phyloP scores from a whole-genome alignment of 2,113 vertebrate species.

The Peromyscus leucopus region DNA sequence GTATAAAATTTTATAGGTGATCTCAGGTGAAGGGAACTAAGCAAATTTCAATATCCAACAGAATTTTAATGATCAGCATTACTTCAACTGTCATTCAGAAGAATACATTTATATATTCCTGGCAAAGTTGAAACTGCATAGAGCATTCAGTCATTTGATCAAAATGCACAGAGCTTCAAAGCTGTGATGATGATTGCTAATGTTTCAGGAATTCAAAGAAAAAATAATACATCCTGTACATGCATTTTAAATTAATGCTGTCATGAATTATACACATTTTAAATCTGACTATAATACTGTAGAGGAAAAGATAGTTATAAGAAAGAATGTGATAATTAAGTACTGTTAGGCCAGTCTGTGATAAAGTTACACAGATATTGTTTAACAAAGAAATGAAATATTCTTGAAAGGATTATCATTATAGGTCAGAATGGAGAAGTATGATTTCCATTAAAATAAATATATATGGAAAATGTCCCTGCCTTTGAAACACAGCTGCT shows the following conservation, averaged over 20 bases:
- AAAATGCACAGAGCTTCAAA: slow-evolving; percentile 32
- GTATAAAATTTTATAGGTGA: slow-evolving; percentile 64
- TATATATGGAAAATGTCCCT: slow-evolving; percentile 22
- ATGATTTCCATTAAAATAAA: slow-evolving; percentile 70
- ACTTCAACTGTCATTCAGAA: not conserved
- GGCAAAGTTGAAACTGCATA: slow-evolving; percentile 48
- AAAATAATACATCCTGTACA: slow-evolving; percentile 35
- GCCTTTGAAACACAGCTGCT: slow-evolving; percentile 68
- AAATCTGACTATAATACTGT: slow-evolving; percentile 18
- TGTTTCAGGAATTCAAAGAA: slow-evolving; percentile 60
- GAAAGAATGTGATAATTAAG: slow-evolving; percentile 48
- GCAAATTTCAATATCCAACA: not conserved
- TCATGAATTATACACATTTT: slow-evolving; percentile 30
- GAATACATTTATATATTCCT: slow-evolving; percentile 64
- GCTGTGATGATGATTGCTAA: not conserved
- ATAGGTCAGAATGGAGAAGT: slow-evolving; percentile 1
- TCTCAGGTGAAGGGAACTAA: slow-evolving; percentile 73
- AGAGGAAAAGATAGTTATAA: slow-evolving; percentile 51
- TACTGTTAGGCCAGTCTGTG: slow-evolving; percentile 5
- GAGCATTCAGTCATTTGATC: slow-evolving; percentile 36
- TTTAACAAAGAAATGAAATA: slow-evolving; percentile 64
- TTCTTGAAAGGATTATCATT: slow-evolving; percentile 66
- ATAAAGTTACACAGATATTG: slow-evolving; percentile 53
- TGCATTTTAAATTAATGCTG: slow-evolving; percentile 65
- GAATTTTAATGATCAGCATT: slow-evolving; percentile 64